These are phyloP conservation scores for Helobdella robusta DNA, from an alignment of 2,888 invertebrate species.

Conservation along the genomic window DNA sequence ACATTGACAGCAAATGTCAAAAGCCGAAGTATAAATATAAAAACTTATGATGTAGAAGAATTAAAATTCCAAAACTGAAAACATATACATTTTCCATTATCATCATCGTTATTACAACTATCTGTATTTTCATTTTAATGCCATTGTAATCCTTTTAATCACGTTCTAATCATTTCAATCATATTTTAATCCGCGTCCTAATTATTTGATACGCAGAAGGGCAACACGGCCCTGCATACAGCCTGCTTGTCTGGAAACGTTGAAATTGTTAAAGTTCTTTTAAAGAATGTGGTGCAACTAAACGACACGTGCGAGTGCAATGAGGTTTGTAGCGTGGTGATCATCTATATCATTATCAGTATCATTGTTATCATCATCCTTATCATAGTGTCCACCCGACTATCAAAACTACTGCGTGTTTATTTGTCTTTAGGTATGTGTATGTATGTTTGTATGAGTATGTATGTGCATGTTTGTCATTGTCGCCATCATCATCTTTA, in stretches of 20 bases:
- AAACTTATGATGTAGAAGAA: too few species aligned
- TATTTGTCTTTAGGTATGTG: neutral
- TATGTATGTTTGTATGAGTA: neutral
- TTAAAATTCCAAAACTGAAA: too few species aligned
- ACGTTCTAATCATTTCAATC: too few species aligned
- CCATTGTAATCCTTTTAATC: neutral
- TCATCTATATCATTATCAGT: neutral
- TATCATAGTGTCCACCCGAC: neutral
- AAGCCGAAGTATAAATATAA: too few species aligned
- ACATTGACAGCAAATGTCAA: too few species aligned
- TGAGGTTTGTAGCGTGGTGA: neutral
- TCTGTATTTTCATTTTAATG: too few species aligned
- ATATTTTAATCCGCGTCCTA: too few species aligned
- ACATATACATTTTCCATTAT: too few species aligned
- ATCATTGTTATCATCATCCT: neutral
- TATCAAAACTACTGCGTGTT: neutral
- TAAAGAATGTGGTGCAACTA: neutral
- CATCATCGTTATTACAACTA: too few species aligned
- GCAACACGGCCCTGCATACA: conserved; percentile 18
- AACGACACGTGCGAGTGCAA: conserved; percentile 19
- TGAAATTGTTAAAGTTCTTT: conserved; percentile 17
- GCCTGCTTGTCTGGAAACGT: conserved; percentile 8
- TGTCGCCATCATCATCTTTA: neutral
- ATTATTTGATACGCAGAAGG: neutral
- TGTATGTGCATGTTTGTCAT: neutral